Evolutionary conservation across 2,888 invertebrate species (phyloP), one percentile per base, ranked within the genome.

Genomic region (Eurytoma californica): DNA sequence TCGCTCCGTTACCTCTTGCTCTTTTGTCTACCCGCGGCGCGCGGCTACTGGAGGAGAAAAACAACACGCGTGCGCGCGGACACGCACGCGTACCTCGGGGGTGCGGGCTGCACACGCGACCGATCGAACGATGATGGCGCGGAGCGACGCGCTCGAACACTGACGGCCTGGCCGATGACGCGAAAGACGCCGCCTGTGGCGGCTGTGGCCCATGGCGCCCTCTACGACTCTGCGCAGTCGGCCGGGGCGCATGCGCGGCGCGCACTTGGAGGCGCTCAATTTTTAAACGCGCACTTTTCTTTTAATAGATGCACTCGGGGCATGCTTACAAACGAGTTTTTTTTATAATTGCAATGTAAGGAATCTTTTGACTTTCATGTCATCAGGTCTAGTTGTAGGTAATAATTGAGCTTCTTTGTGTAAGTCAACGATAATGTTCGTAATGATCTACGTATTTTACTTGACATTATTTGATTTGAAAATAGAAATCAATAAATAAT

Each of bases 131-230:
- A 61, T 70, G 70, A 69, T 74, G 73, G 69, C 80, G 77, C 80
- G 74, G 73, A 77, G 73, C 73, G 66, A 74, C 80, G 77, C 80
- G 77, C 77, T 58, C 73, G 67, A 77, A 77, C 55, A 76, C 77
- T 80, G 73, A 72, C 24, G 39, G 69, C 24, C 24, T 24, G 24
- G 24, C 65, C 14, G 39, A 49, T 18, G 47, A n/a, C 3, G 70
- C 53, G 47, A 3, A 49, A 30, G 30, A 7, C 49, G 51, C 49
- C 49, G 66, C 28, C 20, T 49, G 55, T 53, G 39, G 13, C 39
- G 47, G 14, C n/a, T n/a, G 7, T 39, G 39, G 18, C 16, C n/a
- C 9, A 3, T 5, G 20, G 57, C 24, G 9, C 20, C 39, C 58
- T 47, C 20, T 49, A 30, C 30, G 20, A 13, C 13, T n/a, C 58